Evolutionary conservation across 92 coral and sea anemone genomes (phyloP).

Genomic region (Diadumene lineata): DNA sequence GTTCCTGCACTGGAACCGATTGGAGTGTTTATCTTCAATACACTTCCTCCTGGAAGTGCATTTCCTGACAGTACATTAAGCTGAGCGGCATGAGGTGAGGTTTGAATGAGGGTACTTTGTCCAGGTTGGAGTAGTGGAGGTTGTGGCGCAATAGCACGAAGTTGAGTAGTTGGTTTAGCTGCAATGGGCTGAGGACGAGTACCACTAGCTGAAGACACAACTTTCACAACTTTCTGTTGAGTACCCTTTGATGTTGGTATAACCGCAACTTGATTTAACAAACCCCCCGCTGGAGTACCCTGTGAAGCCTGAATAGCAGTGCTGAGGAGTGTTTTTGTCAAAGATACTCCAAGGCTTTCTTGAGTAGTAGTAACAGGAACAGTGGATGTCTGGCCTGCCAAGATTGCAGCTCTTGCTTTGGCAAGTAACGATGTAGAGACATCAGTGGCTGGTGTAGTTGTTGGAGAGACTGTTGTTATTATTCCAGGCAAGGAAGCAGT

Average conservation of each 20-base stretch:
- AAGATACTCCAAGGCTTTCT: neutral
- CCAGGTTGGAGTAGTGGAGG: slow-evolving; percentile 34
- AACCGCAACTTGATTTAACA: neutral
- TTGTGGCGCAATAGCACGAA: slow-evolving; percentile 36
- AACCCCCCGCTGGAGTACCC: slow-evolving; percentile 7
- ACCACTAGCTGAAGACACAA: neutral
- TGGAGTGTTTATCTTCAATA: slow-evolving; percentile 49
- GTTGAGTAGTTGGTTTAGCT: slow-evolving; percentile 22
- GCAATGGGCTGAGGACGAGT: slow-evolving; percentile 13
- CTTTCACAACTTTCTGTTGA: slow-evolving; percentile 1
- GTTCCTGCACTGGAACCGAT: slow-evolving; percentile 42
- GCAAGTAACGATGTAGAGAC: neutral
- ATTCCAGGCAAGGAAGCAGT: neutral
- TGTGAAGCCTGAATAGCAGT: slow-evolving; percentile 9
- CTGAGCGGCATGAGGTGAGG: slow-evolving; percentile 43
- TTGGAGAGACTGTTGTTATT: slow-evolving; percentile 6
- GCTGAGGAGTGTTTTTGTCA: neutral
- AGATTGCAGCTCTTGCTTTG: neutral
- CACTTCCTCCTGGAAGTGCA: slow-evolving; percentile 50
- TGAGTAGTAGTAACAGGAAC: slow-evolving; percentile 7
- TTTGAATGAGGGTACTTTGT: slow-evolving; percentile 42
- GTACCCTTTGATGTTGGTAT: neutral
- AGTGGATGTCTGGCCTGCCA: neutral
- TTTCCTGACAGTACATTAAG: slow-evolving; percentile 34
- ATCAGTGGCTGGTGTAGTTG: neutral